Evolutionary conservation across 2,113 vertebrate species (phyloP), one percentile per base, ranked within the genome.

Genomic region (Salvelinus alpinus): DNA sequence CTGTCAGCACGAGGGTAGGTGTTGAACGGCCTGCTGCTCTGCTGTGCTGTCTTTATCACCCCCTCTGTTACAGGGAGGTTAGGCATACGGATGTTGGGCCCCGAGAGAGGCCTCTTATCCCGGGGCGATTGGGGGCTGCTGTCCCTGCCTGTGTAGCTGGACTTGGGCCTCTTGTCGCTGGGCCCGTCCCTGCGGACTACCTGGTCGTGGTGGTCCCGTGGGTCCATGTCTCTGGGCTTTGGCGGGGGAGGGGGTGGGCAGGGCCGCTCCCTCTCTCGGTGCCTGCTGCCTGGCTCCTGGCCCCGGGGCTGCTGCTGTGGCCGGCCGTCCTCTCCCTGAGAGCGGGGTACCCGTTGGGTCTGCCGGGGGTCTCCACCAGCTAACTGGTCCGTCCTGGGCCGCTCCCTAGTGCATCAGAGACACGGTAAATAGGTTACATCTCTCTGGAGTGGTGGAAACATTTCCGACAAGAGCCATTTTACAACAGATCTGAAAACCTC

Each of bases 1-100:
- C 94, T 96, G 76, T 99, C 97, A 0, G 95, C 91, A 22, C 97
- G 91, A 0, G 97, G 97, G 86, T 97, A 99, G 0, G 97, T 98
- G 90, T 99, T 97, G 79, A 99, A 99, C 0, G 96, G 95, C 72
- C 97, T 88, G 22, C 93, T 90, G 0, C 88, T 88, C 79, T 94
- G 95, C 54, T 94, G 94, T 1, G 93, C 85, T 0, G 93, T 91
- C 87, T 96, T 97, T 57, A 86, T 86, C 74, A 92, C 91, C 0
- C 92, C 93, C 5, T 93, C 90, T 0, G 90, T 88, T 12, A 91
- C 68, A 0, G 94, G 93, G 60, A 94, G 85, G 75, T 94, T 93
- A 0, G 96, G 95, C 25, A 93, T 94, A 64, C 93, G 87, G 79
- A 97, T 95, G 72, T 95, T 95, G 48, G 96, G 95, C 38, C 97